phyloP scores from a whole-genome alignment of 2,797 vertebrate genomes.

The Sebastes steindachneri region DNA sequence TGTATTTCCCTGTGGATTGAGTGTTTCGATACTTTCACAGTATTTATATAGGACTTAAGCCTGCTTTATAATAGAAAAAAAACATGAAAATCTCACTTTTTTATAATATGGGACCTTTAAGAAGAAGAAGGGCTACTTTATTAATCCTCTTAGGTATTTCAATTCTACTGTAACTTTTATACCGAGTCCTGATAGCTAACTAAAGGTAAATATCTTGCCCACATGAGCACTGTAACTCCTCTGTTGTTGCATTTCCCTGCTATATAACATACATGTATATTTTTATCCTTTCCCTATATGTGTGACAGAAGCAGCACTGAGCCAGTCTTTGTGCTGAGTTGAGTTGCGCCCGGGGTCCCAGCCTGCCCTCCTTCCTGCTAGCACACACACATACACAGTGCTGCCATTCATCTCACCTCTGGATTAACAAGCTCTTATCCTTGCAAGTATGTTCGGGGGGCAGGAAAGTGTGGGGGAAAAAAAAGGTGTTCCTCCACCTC shows the following conservation, averaged over 20 bases:
- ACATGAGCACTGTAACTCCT: not conserved
- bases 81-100: no score
- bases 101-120: not conserved
- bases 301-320: conserved; percentile 67
- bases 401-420: conserved; percentile 76
- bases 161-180: not conserved
- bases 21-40: no score
- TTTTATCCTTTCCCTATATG: conserved; percentile 29
- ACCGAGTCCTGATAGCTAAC: not conserved
- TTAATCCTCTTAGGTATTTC: not conserved
- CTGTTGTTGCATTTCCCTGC: not conserved
- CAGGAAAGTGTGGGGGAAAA: conserved; percentile 36
- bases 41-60: no score
- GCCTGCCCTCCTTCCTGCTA: conserved; percentile 57
- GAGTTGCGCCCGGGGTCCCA: conserved; percentile 39
- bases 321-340: conserved; percentile 68
- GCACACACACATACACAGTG: conserved; percentile 68
- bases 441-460: conserved; percentile 65
- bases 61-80: no score
- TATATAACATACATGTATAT: conserved; percentile 22
- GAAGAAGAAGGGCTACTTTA: not conserved
- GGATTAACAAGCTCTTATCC: conserved; percentile 78
- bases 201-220: not conserved
- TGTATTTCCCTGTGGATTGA: no score
- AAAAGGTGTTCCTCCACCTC: conserved; percentile 34